Evolutionary conservation across 2,797 vertebrate species (phyloP), one percentile per base, ranked within the genome.

Genomic region (Lagodon rhomboides): DNA sequence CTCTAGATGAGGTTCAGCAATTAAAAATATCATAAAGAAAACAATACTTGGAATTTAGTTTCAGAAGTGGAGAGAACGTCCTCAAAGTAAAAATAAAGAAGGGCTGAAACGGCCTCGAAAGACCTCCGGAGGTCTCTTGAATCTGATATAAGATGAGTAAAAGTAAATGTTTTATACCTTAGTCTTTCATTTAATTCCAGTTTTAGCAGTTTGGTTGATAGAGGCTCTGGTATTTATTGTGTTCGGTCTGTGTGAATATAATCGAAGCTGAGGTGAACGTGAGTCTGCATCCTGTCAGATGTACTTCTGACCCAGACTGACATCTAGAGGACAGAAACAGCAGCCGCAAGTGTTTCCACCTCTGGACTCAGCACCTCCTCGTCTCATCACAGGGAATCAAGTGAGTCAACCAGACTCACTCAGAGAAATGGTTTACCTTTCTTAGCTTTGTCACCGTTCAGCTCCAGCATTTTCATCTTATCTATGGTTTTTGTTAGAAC

Each of bases 271-370:
- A 41, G 5, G 41, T 4, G 5, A 38, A 12, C 7, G 3, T 3
- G 9, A 46, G 11, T 17, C 8, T 62, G 43, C 16, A 5, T 23
- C 18, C 4, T 16, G 7, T 51, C 2, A 25, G 49, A 44, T 4
- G 3, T 5, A 13, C 38, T 18, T 50, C 18, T 43, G 30, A 66
- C 23, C 38, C 54, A 81, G 53, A 68, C 60, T 82, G 86, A 84
- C 91, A 84, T 68, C 90, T 87, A 63, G 84, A 71, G 91, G 80
- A 64, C 12, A 9, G 13, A 56, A 20, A 25, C 47, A 47, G 71
- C 25, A 50, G 20, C 46, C 80, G 77, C 75, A 76, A 34, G 7
- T 61, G 34, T 51, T 68, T 55, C 53, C 0, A n/a, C 4, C 1
- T 18, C 12, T 27, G 3, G 12, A 49, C 60, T 65, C 7, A n/a